Evolutionary conservation across 2,113 vertebrate genomes (phyloP).

Genomic region (Glareola pratincola): DNA sequence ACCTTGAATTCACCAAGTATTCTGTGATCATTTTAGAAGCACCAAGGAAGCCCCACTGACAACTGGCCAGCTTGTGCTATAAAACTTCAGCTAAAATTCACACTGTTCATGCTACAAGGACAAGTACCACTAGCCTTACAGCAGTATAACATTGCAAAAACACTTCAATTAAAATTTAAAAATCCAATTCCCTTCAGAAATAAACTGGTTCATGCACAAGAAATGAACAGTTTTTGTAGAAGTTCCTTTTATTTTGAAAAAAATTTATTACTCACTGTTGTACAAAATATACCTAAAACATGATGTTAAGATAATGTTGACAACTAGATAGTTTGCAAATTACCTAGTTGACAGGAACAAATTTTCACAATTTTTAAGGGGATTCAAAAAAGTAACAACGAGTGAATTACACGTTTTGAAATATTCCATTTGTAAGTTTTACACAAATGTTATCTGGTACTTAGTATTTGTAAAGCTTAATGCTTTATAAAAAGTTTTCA

Average conservation of each 20-base stretch:
- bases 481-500: background rate
- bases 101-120: background rate
- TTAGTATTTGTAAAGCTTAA: conserved; percentile 16
- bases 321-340: background rate
- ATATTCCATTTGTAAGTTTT: background rate
- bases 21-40: background rate
- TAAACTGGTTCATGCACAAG: background rate
- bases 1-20: background rate
- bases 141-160: background rate
- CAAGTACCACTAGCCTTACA: background rate
- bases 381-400: conserved; percentile 17
- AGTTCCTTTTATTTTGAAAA: conserved; percentile 60
- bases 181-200: background rate
- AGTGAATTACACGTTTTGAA: conserved; percentile 1
- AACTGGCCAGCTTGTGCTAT: background rate
- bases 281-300: conserved; percentile 51
- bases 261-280: conserved; percentile 48
- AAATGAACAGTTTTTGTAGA: background rate
- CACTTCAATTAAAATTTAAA: background rate
- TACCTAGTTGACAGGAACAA: background rate
- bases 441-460: background rate
- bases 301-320: conserved; percentile 10
- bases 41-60: background rate
- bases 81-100: background rate
- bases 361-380: conserved; percentile 13